A percentile compares a stretch with the other conserved stretches of the same genome.
Evolutionary conservation across 2,888 invertebrate genomes (phyloP).

Genomic region (Erynnis tages): DNA sequence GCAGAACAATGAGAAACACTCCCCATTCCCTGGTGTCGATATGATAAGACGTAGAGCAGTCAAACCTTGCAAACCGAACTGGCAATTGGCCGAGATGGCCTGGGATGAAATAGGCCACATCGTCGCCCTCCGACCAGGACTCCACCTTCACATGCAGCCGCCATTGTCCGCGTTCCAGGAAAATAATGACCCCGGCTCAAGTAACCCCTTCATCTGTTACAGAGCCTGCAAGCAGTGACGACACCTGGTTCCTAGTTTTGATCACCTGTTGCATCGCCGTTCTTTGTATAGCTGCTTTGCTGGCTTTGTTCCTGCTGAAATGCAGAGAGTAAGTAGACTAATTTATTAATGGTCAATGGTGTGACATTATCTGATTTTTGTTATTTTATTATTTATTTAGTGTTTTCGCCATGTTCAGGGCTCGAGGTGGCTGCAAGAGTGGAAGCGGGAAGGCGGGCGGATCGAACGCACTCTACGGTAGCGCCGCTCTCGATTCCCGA

Average conservation of each 20-base stretch:
- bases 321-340: conserved; percentile 89
- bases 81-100: too few species aligned
- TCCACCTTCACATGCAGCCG: too few species aligned
- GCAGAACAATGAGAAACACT: too few species aligned
- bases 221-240: conserved; percentile 83
- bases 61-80: too few species aligned
- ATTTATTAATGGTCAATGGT: neutral
- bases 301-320: conserved; percentile 89
- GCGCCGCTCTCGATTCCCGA: conserved; percentile 83
- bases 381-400: neutral
- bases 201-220: conserved; percentile 23
- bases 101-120: too few species aligned
- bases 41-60: too few species aligned
- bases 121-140: too few species aligned
- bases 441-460: conserved; percentile 76
- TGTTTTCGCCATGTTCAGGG: conserved; percentile 46
- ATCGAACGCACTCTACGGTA: conserved; percentile 69
- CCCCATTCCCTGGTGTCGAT: too few species aligned
- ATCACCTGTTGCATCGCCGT: conserved; percentile 91
- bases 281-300: conserved; percentile 87
- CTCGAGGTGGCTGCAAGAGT: conserved; percentile 79
- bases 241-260: conserved; percentile 91
- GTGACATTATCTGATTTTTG: too few species aligned
- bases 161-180: too few species aligned
- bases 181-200: too few species aligned